Percentiles rank a stretch among this genome's conserved stretches.
Evolutionary conservation across 2,797 vertebrate genomes (phyloP).

Genomic region (Micropoecilia bifurca): DNA sequence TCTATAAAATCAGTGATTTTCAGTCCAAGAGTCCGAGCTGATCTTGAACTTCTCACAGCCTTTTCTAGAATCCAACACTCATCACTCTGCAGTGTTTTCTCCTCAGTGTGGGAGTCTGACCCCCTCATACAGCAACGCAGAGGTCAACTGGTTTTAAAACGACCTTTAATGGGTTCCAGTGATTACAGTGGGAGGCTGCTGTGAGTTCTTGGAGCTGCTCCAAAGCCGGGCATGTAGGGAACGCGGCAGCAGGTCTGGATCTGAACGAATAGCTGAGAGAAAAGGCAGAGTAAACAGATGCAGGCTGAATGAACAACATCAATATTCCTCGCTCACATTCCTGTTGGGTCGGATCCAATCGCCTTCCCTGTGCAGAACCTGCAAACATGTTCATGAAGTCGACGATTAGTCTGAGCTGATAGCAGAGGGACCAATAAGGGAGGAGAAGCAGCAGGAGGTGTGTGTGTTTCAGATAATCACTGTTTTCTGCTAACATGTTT

Average conservation of each 20-base stretch:
- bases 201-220: slow-evolving; percentile 32
- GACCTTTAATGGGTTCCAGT: slow-evolving; percentile 11
- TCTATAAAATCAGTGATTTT: not conserved
- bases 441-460: slow-evolving; percentile 32
- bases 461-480: not conserved
- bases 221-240: slow-evolving; percentile 1
- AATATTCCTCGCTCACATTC: slow-evolving; percentile 9
- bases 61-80: not conserved
- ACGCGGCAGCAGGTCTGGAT: slow-evolving; percentile 34
- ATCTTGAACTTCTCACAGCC: not conserved
- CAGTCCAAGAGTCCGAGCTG: not conserved
- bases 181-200: slow-evolving; percentile 6
- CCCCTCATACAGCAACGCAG: no score
- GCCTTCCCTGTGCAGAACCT: slow-evolving; percentile 2
- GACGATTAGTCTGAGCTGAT: slow-evolving; percentile 43
- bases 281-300: slow-evolving; percentile 51
- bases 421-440: slow-evolving; percentile 62
- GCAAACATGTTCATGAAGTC: slow-evolving; percentile 14
- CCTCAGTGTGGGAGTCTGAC: not conserved
- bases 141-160: slow-evolving; percentile 6
- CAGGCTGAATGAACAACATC: slow-evolving; percentile 38
- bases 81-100: not conserved
- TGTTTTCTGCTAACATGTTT: not conserved
- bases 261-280: slow-evolving; percentile 45
- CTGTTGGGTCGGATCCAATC: slow-evolving; percentile 24